Conservation (phyloP, 2,888 invertebrate genomes). For the Phymatocera aterrima region DNA sequence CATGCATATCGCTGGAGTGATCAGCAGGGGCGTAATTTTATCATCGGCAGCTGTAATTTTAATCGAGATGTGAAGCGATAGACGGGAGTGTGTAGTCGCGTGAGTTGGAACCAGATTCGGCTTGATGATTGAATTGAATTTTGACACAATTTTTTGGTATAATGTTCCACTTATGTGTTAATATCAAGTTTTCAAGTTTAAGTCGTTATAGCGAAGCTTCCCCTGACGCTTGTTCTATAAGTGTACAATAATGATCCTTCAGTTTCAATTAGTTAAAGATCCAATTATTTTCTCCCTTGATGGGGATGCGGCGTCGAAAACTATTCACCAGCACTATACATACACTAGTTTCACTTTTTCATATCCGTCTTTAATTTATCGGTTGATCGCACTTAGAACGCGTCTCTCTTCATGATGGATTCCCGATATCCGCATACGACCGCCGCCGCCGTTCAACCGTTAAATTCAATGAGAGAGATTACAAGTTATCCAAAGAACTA, state of each 20-base stretch:
- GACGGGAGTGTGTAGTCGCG: too few relatives aligned
- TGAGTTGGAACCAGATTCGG: not conserved
- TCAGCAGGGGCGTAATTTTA: conserved; percentile 1
- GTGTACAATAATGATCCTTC: too few relatives aligned
- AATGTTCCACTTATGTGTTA: not conserved
- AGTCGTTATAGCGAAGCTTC: too few relatives aligned
- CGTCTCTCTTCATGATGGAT: not conserved
- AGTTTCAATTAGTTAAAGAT: not conserved
- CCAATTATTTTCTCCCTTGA: too few relatives aligned
- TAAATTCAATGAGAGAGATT: conserved; percentile 6
- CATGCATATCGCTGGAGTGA: not conserved
- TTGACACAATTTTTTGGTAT: not conserved
- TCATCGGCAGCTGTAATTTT: not conserved
- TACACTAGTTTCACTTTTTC: not conserved
- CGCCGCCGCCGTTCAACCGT: not conserved
- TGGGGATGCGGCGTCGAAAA: not conserved
- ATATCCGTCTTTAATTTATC: not conserved
- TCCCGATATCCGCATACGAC: not conserved
- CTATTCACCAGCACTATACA: not conserved
- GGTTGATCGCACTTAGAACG: not conserved
- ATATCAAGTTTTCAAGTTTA: too few relatives aligned
- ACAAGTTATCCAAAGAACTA: conserved; percentile 18
- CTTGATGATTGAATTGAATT: not conserved
- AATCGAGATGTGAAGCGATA: not conserved
- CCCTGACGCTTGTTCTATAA: not conserved